Base-by-base conservation (phyloP, 2,888 invertebrate genomes). In the Altica lythri region DNA sequence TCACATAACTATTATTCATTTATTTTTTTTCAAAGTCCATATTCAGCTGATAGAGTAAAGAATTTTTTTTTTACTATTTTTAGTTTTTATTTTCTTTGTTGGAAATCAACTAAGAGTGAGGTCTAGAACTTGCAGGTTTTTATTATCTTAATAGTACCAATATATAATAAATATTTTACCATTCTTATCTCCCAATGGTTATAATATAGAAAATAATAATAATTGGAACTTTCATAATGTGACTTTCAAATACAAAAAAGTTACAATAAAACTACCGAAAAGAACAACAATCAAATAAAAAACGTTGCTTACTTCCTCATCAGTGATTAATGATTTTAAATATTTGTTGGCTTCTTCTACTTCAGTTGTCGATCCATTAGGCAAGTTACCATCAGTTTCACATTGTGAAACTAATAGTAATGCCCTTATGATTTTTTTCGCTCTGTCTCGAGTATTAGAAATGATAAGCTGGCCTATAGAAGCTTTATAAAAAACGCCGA, bases 311-410 rank as follows among this genome's bases (percentile, higher is more conserved):
- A 22, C 22, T 4, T 22, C 8, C 4, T 22, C 22, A 22, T 22
- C 30, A 4, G 30, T 30, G n/a, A 30, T 30, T 4, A 30, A n/a
- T 4, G n/a, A 5, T n/a, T 6, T 30, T n/a, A 30, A 30, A 12
- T 10, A 30, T 4, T 12, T 9, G 4, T 30, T 30, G 10, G 30
- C 30, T 4, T 10, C n/a, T 12, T 30, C 30, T 30, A n/a, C 12
- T 30, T 30, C 30, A 4, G 30, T 30, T 4, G 4, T 4, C 5
- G 4, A 5, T n/a, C 10, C n/a, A 30, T 30, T 30, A 10, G 4
- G 10, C n/a, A 30, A 30, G 6, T 19, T 25, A 18, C 46, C 46
- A 9, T 18, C 46, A 9, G 46, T 46, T 22, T 46, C 46, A 22
- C 35, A 17, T 18, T 22, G 35, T 9, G 46, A 10, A 5, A 46